Base-by-base conservation (phyloP, 2,113 vertebrate species). In the Ovis canadensis region DNA sequence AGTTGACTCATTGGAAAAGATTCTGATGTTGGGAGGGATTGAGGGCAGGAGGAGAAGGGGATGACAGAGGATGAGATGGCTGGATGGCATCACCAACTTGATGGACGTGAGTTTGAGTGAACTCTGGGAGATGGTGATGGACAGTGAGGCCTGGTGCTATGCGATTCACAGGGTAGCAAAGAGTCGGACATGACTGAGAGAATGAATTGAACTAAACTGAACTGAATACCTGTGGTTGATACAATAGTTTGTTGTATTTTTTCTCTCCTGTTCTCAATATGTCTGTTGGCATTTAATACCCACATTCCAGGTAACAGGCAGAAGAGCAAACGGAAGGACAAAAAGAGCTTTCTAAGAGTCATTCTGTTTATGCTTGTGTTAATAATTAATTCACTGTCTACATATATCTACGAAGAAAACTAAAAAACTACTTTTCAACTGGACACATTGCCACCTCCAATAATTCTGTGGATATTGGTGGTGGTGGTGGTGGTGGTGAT, bases 141-240 rank as follows among this genome's bases (percentile, higher is more conserved):
- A 62, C 29, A 31, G 60, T 15, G 60, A 62, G 60, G 3, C 6
- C 29, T 62, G 29, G 29, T 7, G 60, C 7, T 13, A 29, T 62
- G 25, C 0, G 3, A 7, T 62, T 31, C 60, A 31, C 3, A 0
- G 60, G 29, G 29, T 62, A 5, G 5, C 60, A 62, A 7, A 62
- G 29, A 31, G 29, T 62, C 6, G 1, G 60, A 62, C 60, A 31
- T 0, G 60, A 62, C 29, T 62, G 13, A 62, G 29, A 0, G 0
- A 60, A 12, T 60, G 27, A 60, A 31, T 12, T 31, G 5, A 59
- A 57, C 23, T 57, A 16, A 54, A 55, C 19, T 54, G 29, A 62
- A 62, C 29, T 31, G 60, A 31, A 62, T 31, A 15, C 52, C 25
- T 59, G 16, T 64, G 55, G 15, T 29, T 92, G 82, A 25, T 23